Evolutionary conservation across 2,888 invertebrate species (phyloP), one percentile per base, ranked within the genome.

Genomic region (Altica lythri): DNA sequence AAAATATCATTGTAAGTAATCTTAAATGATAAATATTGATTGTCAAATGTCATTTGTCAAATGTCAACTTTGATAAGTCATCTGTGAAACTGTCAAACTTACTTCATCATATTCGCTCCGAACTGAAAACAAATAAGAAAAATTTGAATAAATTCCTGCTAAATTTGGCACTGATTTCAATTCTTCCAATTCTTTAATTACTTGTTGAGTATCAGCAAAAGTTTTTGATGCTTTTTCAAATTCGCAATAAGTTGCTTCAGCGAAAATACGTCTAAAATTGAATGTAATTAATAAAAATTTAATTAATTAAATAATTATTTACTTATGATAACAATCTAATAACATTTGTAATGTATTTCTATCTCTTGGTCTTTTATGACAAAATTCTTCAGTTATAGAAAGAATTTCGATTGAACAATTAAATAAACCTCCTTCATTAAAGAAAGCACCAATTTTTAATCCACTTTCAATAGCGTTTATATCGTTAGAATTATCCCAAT

Each of bases 381-480:
- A 69, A 38, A 90, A 75, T 59, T 82, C 78, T 57, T 87, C 83
- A 66, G 90, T 89, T 6, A 83, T 78, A 30, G 83, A 74, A 61
- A 93, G 78, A 47, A 94, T 85, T 35, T 82, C 79, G 69, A 89
- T 86, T 58, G 90, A 88, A 70, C 90, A 88, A 59, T 80, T 79
- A 73, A 89, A 89, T 90, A 92, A 93, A 0, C 94, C 94, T 0
- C 91, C 90, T 72, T 95, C 95, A 71, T 88, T 88, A 2, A 95
- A 83, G 78, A 95, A 95, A 57, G 83, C 83, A 53, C 90, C 90
- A 10, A 75, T 59, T 54, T 65, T 66, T 34, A 76, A 59, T 5
- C 76, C 76, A n/a, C 70, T 46, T 49, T 72, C 71, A 30, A 75
- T 72, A 8, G 66, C 53, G 27, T 59, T 63, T 17, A 61, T 59